Base-by-base conservation (phyloP, 2,888 invertebrate species). In the Apotomis betuletana region DNA sequence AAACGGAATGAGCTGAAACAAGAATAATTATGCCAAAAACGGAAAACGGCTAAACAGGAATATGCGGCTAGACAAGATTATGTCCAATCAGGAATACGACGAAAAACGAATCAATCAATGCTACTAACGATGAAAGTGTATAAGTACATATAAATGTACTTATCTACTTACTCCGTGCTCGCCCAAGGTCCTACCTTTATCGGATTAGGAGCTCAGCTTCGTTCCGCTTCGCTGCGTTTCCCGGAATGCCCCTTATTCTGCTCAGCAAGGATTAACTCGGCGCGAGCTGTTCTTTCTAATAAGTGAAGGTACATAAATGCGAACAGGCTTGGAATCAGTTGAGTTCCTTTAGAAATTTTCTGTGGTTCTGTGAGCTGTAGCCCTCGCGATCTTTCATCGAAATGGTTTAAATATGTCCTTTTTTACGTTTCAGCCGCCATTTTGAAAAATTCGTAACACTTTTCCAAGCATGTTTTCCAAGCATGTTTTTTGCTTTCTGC, bases 141-240 rank as follows among this genome's bases (percentile, higher is more conserved):
- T 27, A n/a, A n/a, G n/a, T n/a, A 27, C 27, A 27, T 27, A 27
- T 27, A 27, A 52, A 9, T 5, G 8, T 27, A 12, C 13, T 75
- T 62, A 68, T 74, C 74, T 73, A 73, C 54, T 75, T 69, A 63
- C 58, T 13, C 36, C 10, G 13, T 59, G 12, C 57, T 58, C 58
- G 3, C 27, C 65, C 15, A 54, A 13, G 64, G 36, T 1, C 44
- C 61, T 54, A 55, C 69, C 68, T 69, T 74, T 75, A 75, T 74
- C 74, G 71, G 73, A 70, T 75, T 73, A 75, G 62, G 71, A 64
- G 68, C 73, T 76, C 61, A 73, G 69, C 71, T 74, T 58, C 57
- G 65, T 74, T 74, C 67, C 74, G 69, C 64, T 75, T 46, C 27
- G 64, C 58, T 70, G 65, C 51, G 4, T 70, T 74, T 74, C 74